A percentile compares a stretch with the other conserved stretches of the same genome.
These are phyloP conservation scores for Eubasilissa regina DNA, from an alignment of 1,140 invertebrate species.

Conservation along the genomic window DNA sequence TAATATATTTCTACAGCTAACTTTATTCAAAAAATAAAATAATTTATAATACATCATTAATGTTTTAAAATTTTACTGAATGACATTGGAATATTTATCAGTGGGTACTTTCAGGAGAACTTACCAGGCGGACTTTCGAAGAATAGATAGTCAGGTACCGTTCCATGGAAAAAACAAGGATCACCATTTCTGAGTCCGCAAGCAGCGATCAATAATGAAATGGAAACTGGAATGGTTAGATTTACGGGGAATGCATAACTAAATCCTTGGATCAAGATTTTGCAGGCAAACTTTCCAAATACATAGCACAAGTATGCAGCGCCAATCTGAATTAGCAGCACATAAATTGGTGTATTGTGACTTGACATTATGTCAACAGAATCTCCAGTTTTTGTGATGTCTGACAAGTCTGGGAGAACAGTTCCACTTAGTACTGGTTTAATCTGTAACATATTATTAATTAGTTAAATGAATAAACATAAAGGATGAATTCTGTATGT, in stretches of 20 bases:
- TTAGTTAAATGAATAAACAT: too few species aligned
- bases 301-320: slow-evolving; percentile 92
- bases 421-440: slow-evolving; percentile 72
- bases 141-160: slow-evolving; percentile 91
- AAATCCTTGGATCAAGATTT: slow-evolving; percentile 96
- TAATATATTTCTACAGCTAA: not conserved
- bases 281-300: slow-evolving; percentile 96
- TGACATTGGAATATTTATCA: not conserved
- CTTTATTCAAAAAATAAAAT: not conserved
- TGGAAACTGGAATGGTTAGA: slow-evolving; percentile 90
- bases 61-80: not conserved
- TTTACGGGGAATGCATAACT: slow-evolving; percentile 96
- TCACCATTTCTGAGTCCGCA: slow-evolving; percentile 90
- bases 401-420: slow-evolving; percentile 81
- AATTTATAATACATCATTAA: too few species aligned
- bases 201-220: slow-evolving; percentile 90
- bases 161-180: slow-evolving; percentile 89
- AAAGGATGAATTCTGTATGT: not conserved
- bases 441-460: slow-evolving; percentile 67
- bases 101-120: not conserved
- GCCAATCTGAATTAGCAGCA: slow-evolving; percentile 86
- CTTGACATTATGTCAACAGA: slow-evolving; percentile 79
- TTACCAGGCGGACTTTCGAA: slow-evolving; percentile 85
- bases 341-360: slow-evolving; percentile 83
- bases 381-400: slow-evolving; percentile 81